phyloP scores from a whole-genome alignment of 2,797 vertebrate species.

The Mormyrus proboscirostris region DNA sequence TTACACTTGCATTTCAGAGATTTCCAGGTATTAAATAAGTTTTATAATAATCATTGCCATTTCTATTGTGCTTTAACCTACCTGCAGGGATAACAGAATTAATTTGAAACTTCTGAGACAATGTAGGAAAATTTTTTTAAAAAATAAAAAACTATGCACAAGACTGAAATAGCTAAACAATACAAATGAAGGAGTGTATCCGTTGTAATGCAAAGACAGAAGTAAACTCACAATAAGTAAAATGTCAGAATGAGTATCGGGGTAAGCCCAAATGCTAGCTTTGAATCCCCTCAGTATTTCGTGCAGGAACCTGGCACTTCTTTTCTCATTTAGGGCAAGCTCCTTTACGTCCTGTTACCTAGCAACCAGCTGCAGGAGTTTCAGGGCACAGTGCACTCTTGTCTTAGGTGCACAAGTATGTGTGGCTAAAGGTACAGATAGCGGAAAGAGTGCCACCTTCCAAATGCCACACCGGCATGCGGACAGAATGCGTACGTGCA shows the following conservation, averaged over 20 bases:
- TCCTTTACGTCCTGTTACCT: neutral
- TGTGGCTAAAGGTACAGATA: conserved; percentile 9
- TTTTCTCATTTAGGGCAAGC: neutral
- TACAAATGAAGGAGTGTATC: neutral
- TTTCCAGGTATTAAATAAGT: neutral
- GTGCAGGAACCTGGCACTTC: neutral
- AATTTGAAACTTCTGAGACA: neutral
- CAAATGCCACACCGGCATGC: neutral
- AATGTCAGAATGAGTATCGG: neutral
- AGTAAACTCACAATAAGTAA: neutral
- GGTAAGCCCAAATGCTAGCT: neutral
- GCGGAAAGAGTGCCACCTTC: neutral
- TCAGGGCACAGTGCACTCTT: conserved; percentile 8
- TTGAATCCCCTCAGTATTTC: conserved; percentile 13
- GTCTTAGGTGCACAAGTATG: neutral
- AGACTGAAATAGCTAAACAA: neutral
- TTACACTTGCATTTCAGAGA: neutral
- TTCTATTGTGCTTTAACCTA: neutral
- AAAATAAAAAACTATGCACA: neutral
- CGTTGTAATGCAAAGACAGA: neutral
- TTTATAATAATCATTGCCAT: neutral
- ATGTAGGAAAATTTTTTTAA: neutral
- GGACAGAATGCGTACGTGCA: neutral
- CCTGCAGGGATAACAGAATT: neutral
- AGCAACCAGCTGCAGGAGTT: conserved; percentile 15